A percentile compares a stretch with the other conserved stretches of the same genome.
phyloP scores from a whole-genome alignment of 2,797 vertebrate genomes.

The Aselliscus stoliczkanus region DNA sequence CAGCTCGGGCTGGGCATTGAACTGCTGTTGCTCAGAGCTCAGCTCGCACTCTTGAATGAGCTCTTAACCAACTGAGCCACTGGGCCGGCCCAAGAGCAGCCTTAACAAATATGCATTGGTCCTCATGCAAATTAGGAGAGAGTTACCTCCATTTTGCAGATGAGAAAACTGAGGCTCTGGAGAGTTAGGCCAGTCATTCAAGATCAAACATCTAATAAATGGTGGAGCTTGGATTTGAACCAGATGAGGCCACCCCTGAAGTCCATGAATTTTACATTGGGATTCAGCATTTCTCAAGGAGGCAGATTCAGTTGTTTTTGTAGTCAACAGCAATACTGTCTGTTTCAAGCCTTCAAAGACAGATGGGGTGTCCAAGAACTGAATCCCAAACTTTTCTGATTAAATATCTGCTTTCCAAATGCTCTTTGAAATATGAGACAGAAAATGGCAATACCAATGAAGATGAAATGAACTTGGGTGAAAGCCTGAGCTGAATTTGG shows the following conservation, averaged over 20 bases:
- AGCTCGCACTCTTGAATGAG: too few species aligned
- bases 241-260: neutral
- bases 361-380: constrained; percentile 65
- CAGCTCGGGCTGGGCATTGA: too few species aligned
- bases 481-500: constrained; percentile 79
- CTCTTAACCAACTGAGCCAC: too few species aligned
- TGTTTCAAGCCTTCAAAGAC: constrained; percentile 59
- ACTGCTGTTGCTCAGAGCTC: too few species aligned
- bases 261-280: fast-evolving
- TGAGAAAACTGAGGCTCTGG: neutral
- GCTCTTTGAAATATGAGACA: constrained; percentile 65
- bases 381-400: constrained; percentile 72
- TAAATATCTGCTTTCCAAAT: constrained; percentile 73
- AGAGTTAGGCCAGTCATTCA: neutral
- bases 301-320: constrained; percentile 38
- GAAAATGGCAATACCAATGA: constrained; percentile 70
- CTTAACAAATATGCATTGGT: neutral
- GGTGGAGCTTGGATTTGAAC: neutral
- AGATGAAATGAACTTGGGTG: constrained; percentile 72
- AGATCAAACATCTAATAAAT: neutral
- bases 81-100: too few species aligned
- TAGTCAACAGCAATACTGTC: constrained; percentile 50
- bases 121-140: neutral
- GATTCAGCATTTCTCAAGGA: constrained; percentile 48
- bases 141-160: neutral